A percentile compares a stretch with the other conserved stretches of the same genome.
phyloP scores from a whole-genome alignment of 2,797 vertebrate species.

The Onychomys leucogaster region DNA sequence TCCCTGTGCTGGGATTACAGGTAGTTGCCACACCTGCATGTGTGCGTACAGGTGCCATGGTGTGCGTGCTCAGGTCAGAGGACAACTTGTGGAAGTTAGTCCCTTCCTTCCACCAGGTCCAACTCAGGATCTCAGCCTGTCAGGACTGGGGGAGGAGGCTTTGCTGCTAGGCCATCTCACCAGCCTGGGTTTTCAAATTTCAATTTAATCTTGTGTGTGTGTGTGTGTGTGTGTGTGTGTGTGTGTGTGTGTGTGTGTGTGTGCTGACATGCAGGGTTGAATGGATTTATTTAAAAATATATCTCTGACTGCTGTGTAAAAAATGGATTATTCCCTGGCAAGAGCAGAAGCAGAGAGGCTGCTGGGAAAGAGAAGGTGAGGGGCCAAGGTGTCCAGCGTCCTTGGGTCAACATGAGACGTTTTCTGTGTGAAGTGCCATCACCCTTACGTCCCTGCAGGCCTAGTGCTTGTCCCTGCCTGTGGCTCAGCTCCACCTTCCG shows the following conservation, averaged over 20 bases:
- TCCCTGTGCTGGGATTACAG: not conserved
- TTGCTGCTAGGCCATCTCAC: not conserved
- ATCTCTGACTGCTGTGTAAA: not conserved
- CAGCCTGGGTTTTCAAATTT: not conserved
- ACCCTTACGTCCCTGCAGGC: not conserved
- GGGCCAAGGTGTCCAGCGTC: not conserved
- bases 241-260: not conserved
- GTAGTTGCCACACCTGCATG: not conserved
- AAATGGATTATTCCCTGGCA: not conserved
- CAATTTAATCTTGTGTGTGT: not conserved
- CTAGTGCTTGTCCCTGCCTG: not conserved
- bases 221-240: not conserved
- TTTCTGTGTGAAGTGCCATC: fast-evolving
- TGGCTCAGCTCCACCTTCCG: not conserved
- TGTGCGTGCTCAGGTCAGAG: not conserved
- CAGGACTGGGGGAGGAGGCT: too few relatives aligned
- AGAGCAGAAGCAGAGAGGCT: not conserved
- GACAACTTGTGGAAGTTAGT: not conserved
- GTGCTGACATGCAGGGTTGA: not conserved
- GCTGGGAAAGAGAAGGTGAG: not conserved
- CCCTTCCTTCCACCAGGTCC: not conserved
- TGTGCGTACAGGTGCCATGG: not conserved
- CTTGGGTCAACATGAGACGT: not conserved
- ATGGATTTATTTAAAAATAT: not conserved
- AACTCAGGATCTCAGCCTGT: not conserved